phyloP scores from a whole-genome alignment of 2,888 invertebrate species.

The Parnassius mnemosyne region DNA sequence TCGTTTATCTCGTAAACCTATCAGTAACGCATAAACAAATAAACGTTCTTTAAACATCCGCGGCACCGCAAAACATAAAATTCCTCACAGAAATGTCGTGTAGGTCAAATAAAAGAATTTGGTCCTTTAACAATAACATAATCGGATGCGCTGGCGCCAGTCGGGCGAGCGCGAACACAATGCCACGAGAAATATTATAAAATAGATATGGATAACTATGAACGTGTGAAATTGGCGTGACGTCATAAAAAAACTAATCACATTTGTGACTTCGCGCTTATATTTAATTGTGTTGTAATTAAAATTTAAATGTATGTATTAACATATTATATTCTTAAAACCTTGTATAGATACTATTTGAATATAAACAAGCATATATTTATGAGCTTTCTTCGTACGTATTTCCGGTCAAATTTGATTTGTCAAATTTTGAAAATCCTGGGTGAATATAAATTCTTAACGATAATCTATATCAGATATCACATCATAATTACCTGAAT shows the following conservation, averaged over 20 bases:
- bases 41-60: conserved; percentile 46
- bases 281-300: too few relatives aligned
- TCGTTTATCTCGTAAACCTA: conserved; percentile 33
- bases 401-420: too few relatives aligned
- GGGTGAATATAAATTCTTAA: too few relatives aligned
- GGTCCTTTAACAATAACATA: conserved; percentile 72
- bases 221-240: conserved; percentile 72
- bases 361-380: too few relatives aligned
- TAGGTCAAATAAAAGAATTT: conserved; percentile 75
- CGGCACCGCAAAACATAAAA: conserved; percentile 60
- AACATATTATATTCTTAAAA: too few relatives aligned
- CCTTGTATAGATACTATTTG: too few relatives aligned
- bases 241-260: conserved; percentile 26
- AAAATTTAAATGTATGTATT: too few relatives aligned
- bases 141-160: conserved; percentile 73
- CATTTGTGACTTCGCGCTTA: too few relatives aligned
- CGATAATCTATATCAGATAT: too few relatives aligned
- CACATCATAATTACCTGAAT: too few relatives aligned
- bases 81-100: conserved; percentile 58
- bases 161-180: conserved; percentile 57
- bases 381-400: too few relatives aligned
- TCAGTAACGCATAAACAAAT: conserved; percentile 47
- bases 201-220: conserved; percentile 44
- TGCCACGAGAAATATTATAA: conserved; percentile 58
- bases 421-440: too few relatives aligned